phyloP scores from a whole-genome alignment of 2,113 vertebrate species.

The Perca flavescens region DNA sequence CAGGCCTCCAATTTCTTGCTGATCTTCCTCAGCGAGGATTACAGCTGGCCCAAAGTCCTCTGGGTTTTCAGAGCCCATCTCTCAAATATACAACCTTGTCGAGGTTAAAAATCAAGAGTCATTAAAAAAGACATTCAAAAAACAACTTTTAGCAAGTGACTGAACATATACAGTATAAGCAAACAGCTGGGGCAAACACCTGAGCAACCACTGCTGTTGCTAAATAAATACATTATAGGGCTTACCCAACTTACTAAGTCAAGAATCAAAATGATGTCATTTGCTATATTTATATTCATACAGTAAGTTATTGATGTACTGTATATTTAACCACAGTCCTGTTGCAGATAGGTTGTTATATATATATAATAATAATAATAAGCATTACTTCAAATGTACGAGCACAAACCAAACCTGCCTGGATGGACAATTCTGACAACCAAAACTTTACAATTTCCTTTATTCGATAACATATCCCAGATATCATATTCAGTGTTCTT shows the following conservation, averaged over 20 bases:
- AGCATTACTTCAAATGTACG: background rate
- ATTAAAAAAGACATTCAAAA: background rate
- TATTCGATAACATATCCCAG: background rate
- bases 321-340: background rate
- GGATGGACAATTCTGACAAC: background rate
- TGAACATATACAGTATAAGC: background rate
- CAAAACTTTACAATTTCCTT: background rate
- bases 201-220: background rate
- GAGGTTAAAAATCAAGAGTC: constrained; percentile 12
- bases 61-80: constrained; percentile 78
- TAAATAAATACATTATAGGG: background rate
- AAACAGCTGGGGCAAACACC: background rate
- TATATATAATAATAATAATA: background rate
- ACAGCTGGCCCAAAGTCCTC: constrained; percentile 60
- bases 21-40: constrained; percentile 62
- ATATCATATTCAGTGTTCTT: background rate
- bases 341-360: background rate
- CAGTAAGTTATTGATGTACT: background rate
- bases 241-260: too few species aligned
- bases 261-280: background rate
- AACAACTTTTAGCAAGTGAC: background rate
- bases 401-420: background rate
- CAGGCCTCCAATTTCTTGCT: constrained; percentile 75
- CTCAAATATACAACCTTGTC: constrained; percentile 47
- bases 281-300: background rate